Evolutionary conservation across 2,888 invertebrate genomes (phyloP).

Genomic region (Athrips mouffetella): DNA sequence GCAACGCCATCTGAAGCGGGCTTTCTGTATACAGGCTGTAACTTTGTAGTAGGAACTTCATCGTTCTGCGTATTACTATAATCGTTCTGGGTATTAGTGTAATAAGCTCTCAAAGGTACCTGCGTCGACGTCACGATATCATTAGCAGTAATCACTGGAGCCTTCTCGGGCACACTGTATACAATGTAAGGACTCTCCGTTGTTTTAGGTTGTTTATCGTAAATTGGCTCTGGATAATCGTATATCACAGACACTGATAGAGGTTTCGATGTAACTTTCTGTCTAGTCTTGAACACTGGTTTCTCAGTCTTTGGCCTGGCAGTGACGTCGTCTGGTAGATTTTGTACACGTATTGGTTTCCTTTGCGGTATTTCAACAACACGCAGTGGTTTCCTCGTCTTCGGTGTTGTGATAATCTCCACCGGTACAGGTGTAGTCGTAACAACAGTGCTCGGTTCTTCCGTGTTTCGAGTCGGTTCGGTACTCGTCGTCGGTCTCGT

Average conservation of each 20-base stretch:
- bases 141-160: slow-evolving; percentile 45
- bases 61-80: slow-evolving; percentile 75
- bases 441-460: slow-evolving; percentile 54
- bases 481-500: slow-evolving; percentile 62
- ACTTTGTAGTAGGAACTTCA: slow-evolving; percentile 73
- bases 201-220: slow-evolving; percentile 63
- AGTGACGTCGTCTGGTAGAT: slow-evolving; percentile 56
- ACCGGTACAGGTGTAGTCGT: slow-evolving; percentile 55
- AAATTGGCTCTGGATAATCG: slow-evolving; percentile 65
- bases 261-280: slow-evolving; percentile 72
- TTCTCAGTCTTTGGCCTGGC: slow-evolving; percentile 66
- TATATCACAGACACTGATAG: slow-evolving; percentile 69
- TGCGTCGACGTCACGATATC: slow-evolving; percentile 77
- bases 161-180: slow-evolving; percentile 71
- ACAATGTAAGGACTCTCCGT: slow-evolving; percentile 71
- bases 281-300: slow-evolving; percentile 64
- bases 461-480: slow-evolving; percentile 52
- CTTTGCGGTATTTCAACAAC: slow-evolving; percentile 54
- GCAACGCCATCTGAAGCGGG: slow-evolving; percentile 70
- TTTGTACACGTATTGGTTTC: slow-evolving; percentile 64
- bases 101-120: slow-evolving; percentile 80
- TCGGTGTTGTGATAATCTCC: slow-evolving; percentile 61
- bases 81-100: slow-evolving; percentile 75
- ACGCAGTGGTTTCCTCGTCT: slow-evolving; percentile 59
- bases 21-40: slow-evolving; percentile 70